A percentile compares a stretch with the other conserved stretches of the same genome.
Evolutionary conservation across 2,113 vertebrate genomes (phyloP).

Genomic region (Pseudopipra pipra): DNA sequence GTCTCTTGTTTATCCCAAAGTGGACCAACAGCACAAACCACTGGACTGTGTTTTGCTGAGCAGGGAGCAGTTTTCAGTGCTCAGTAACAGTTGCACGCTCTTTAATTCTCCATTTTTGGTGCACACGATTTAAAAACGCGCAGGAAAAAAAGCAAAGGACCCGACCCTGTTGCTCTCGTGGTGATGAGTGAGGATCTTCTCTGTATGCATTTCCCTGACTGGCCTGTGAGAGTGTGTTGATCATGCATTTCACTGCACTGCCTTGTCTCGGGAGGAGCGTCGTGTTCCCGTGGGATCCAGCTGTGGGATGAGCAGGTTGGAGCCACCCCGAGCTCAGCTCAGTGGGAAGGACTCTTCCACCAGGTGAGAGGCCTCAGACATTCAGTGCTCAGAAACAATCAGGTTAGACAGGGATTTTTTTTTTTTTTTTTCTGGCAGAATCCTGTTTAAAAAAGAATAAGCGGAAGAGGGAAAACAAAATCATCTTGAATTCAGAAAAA

Average conservation of each 20-base stretch:
- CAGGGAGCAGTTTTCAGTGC: slow-evolving; percentile 13
- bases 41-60: slow-evolving; percentile 50
- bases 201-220: background rate
- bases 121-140: background rate
- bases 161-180: background rate
- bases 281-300: background rate
- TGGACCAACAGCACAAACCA: slow-evolving; percentile 71
- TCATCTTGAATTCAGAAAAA: slow-evolving; percentile 29
- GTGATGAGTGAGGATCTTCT: background rate
- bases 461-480: slow-evolving; percentile 34
- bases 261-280: too few relatives aligned
- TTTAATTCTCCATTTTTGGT: slow-evolving; percentile 12
- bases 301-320: background rate
- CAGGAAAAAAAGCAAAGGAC: background rate
- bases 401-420: background rate
- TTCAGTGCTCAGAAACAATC: slow-evolving; percentile 12
- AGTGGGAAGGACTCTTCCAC: slow-evolving; percentile 24
- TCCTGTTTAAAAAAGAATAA: slow-evolving; percentile 24
- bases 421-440: background rate
- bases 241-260: slow-evolving; percentile 21
- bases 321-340: slow-evolving; percentile 2
- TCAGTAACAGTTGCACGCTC: background rate
- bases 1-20: slow-evolving; percentile 53
- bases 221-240: background rate
- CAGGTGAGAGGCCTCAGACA: slow-evolving; percentile 44